These are phyloP conservation scores for Dendronephthya gigantea DNA, from an alignment of 64 coral and sea anemone genomes.

Conservation along the genomic window DNA sequence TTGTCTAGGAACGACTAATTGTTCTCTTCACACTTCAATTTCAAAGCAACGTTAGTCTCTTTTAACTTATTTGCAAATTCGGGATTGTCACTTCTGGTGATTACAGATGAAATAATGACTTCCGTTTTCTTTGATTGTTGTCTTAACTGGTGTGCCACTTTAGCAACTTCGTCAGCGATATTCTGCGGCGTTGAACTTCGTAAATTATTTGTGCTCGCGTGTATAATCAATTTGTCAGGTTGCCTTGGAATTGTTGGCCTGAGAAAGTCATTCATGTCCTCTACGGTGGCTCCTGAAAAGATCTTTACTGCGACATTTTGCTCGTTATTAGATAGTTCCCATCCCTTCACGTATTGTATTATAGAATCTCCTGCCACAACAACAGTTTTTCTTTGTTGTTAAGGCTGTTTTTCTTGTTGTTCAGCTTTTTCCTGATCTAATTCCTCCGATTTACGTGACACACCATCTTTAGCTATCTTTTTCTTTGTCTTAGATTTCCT, in stretches of 20 bases:
- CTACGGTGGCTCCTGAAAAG: conserved; percentile 6
- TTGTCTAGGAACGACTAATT: conserved; percentile 7
- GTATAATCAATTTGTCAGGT: conserved; percentile 8
- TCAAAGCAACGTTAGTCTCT: conserved; percentile 17
- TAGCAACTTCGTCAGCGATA: conserved; percentile 14
- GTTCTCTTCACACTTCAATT: conserved; percentile 15
- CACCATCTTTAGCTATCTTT: conserved; percentile 6
- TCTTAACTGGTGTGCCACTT: conserved; percentile 8
- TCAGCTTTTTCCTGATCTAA: conserved; percentile 5
- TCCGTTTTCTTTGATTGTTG: background rate
- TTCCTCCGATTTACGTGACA: background rate
- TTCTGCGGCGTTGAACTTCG: conserved; percentile 13
- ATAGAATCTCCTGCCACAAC: conserved; percentile 20
- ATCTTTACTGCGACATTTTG: conserved; percentile 18
- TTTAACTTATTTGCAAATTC: conserved; percentile 16
- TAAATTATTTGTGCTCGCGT: conserved; percentile 15
- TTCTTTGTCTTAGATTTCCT: conserved; percentile 9
- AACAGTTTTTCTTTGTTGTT: conserved; percentile 20
- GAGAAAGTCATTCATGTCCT: no score
- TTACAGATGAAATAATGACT: background rate
- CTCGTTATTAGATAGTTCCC: conserved; percentile 4
- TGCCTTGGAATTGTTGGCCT: background rate
- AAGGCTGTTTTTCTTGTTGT: background rate
- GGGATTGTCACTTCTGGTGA: conserved; percentile 6
- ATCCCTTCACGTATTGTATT: conserved; percentile 10